Conservation (phyloP, 2,113 vertebrate species). For the Cavia aperea region DNA sequence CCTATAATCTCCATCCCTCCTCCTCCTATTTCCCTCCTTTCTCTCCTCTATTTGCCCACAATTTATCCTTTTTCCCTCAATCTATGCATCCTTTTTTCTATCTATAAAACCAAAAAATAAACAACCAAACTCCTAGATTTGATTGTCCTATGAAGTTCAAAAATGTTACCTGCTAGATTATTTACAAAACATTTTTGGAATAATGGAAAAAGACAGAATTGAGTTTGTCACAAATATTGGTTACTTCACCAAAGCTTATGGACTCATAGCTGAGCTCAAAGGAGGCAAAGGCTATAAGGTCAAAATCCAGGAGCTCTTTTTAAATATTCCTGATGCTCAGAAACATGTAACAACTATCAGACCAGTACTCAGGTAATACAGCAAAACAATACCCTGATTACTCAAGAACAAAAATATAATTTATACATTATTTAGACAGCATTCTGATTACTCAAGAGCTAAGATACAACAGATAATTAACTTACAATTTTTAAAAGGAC, state of each 20-base stretch:
- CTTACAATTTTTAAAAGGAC: neutral
- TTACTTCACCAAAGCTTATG: neutral
- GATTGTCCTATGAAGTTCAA: neutral
- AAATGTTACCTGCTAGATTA: neutral
- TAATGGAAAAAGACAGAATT: neutral
- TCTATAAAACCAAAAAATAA: neutral
- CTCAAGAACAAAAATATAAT: neutral
- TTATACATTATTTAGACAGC: neutral
- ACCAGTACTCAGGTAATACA: neutral
- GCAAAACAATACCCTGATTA: neutral
- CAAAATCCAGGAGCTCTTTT: neutral
- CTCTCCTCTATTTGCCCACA: no score
- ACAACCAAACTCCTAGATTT: neutral
- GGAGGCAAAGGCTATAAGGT: neutral
- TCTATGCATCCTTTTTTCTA: no score
- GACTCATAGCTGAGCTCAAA: neutral
- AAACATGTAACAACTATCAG: neutral
- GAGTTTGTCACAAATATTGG: neutral
- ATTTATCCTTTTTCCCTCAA: neutral
- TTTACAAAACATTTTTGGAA: neutral
- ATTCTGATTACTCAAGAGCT: neutral
- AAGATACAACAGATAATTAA: neutral
- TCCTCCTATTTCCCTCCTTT: neutral
- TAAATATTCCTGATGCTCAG: neutral
- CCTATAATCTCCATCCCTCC: neutral